Base-by-base conservation (phyloP, 2,797 vertebrate species). In the Syncerus caffer region DNA sequence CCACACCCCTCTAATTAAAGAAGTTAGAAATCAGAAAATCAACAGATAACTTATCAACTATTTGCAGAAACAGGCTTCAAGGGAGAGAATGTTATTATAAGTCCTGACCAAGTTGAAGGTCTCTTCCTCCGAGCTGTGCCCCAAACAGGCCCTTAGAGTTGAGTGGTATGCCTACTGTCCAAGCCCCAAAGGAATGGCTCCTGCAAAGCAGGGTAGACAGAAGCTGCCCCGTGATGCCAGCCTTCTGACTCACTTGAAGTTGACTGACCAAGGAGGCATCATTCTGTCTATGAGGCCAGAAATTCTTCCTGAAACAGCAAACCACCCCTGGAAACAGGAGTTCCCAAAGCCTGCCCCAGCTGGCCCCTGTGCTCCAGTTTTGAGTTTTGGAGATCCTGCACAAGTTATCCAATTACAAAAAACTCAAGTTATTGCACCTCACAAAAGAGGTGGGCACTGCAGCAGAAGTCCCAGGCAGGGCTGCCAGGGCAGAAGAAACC, bases 161-260 rank as follows among this genome's bases (percentile, higher is more conserved):
- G 7, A 85, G 38, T 6, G n/a, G 1, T 7, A 12, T 2, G 27
- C 10, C 62, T 58, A 15, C 31, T 2, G 3, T 14, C 7, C 4
- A 31, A 14, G 31, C 31, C n/a, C 19, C n/a, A 31, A 13, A 10
- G 21, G 17, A 60, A 51, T 0, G 19, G 4, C 15, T 53, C 16
- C 45, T 19, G 1, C 4, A 16, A 23, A 53, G 76, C 6, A 1
- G 10, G 6, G 13, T 1, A 6, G 14, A 1, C 7, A 11, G 60
- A 1, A 11, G 25, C 55, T 31, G 45, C 11, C n/a, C 27, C 0
- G 0, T 4, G 45, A 47, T 19, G 25, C 31, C 67, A 31, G 71
- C 57, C n/a, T 45, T 25, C 90, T 21, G 16, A 87, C 13, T 13
- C 64, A 27, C 42, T 83, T 45, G 45, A 21, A 38, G 21, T 7